phyloP scores from a whole-genome alignment of 1,140 invertebrate species.

The Drosophila truncata region DNA sequence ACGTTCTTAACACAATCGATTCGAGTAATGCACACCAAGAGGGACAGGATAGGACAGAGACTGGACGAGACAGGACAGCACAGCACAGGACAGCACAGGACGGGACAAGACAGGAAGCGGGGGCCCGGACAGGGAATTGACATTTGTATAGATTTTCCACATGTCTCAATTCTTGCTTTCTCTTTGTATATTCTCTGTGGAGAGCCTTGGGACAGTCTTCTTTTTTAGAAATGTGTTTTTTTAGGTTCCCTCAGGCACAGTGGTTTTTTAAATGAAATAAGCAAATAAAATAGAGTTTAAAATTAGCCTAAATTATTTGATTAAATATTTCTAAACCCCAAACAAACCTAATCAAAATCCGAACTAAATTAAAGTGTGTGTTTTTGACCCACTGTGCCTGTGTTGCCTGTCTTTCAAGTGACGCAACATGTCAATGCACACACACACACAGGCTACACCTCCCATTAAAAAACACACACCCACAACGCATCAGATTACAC shows the following conservation, averaged over 20 bases:
- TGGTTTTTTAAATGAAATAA: not conserved
- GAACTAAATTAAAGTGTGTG: not conserved
- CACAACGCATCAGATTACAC: conserved; percentile 38
- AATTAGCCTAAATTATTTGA: not conserved
- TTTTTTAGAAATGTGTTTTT: not conserved
- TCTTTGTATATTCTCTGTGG: conserved; percentile 4
- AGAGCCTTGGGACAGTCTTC: not conserved
- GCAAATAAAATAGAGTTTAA: not conserved
- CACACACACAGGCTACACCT: not conserved
- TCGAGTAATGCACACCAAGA: conserved; percentile 59
- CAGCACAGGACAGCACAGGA: not conserved
- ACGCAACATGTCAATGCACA: conserved; percentile 47
- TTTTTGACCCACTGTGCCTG: conserved; percentile 24
- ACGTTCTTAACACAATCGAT: conserved; percentile 78
- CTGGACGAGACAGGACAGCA: too few relatives aligned
- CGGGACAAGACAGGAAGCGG: conserved; percentile 1
- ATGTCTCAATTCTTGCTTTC: conserved; percentile 20
- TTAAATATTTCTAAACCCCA: not conserved
- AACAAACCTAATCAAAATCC: not conserved
- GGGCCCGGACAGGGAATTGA: conserved; percentile 12
- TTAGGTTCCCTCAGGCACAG: not conserved
- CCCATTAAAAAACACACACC: conserved; percentile 1
- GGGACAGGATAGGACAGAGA: not conserved
- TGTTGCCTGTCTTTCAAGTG: conserved; percentile 9
- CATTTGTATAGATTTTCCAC: conserved; percentile 67